Base-by-base conservation (phyloP, 1,140 invertebrate genomes). In the Anastrepha ludens region DNA sequence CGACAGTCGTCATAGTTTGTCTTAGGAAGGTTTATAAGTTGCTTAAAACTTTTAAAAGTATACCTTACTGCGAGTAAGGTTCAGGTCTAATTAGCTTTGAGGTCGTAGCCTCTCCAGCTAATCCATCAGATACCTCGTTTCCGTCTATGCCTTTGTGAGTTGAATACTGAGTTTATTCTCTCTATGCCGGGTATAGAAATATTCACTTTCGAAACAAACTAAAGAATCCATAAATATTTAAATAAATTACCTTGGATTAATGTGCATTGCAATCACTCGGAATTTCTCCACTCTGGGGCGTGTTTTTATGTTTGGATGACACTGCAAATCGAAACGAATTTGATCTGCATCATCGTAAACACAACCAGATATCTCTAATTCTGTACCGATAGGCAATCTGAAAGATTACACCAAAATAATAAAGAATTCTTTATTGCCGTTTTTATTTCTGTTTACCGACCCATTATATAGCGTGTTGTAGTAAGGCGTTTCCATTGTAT, bases 281-380 rank as follows among this genome's bases (percentile, higher is more conserved):
- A 95, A 94, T 91, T 97, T 96, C 60, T 94, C 94, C 88, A 95
- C 94, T 87, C 95, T 95, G 93, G 96, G 96, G 87, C 96, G 95
- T 65, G 95, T 95, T 64, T 95, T 95, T 86, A 95, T 95, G 8
- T 94, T 94, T 85, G 95, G 94, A 89, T 96, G 95, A n/a, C 95
- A 96, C 89, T 96, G 96, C 85, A 98, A 94, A 94, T 98, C 96
- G 60, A 98, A 95, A 7, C 96, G 94, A 90, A 97, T 95, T 90
- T 96, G 95, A 89, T 96, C 95, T 3, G 96, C 95, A 90, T 96
- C 95, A 91, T 97, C 96, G 89, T 95, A 95, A 88, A 97, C 94
- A 91, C 95, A 96, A n/a, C 96, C 96, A 41, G 94, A 94, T 50
- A 97, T 93, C 90, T 95, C 95, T 60, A 97, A 89, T 89, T 94